Percentiles rank a stretch among this genome's conserved stretches.
These are phyloP conservation scores for Latheticus oryzae DNA, from an alignment of 2,888 invertebrate species.

Conservation along the genomic window DNA sequence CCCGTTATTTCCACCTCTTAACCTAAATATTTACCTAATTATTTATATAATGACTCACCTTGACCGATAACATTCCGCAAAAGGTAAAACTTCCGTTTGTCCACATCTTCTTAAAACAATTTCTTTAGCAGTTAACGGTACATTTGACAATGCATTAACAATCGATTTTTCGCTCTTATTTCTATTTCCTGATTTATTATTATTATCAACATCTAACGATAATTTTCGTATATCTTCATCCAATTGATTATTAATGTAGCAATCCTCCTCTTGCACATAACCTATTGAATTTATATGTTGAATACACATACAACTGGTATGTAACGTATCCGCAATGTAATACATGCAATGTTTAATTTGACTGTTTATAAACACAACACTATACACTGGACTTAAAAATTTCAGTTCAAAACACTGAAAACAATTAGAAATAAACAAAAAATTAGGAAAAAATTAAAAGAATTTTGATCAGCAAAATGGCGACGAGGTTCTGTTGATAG, in stretches of 20 bases:
- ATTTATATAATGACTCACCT: constrained; percentile 66
- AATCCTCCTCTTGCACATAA: constrained; percentile 52
- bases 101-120: constrained; percentile 74
- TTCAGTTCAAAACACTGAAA: no score
- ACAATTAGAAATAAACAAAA: no score
- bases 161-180: constrained; percentile 21
- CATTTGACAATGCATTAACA: no score
- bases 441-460: no score
- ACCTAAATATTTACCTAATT: no score
- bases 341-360: constrained; percentile 47
- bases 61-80: constrained; percentile 76
- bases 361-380: constrained; percentile 2
- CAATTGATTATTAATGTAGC: constrained; percentile 46
- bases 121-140: constrained; percentile 63
- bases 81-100: constrained; percentile 72
- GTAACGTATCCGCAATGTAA: constrained; percentile 45
- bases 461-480: no score
- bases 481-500: no score
- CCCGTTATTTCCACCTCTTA: no score
- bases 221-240: constrained; percentile 50
- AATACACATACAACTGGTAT: constrained; percentile 53
- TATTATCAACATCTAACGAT: constrained; percentile 51
- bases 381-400: not conserved
- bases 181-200: no score
- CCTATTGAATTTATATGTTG: constrained; percentile 54